Percentiles rank a stretch among this genome's conserved stretches.
Evolutionary conservation across 2,113 vertebrate species (phyloP).

Genomic region (Pipra filicauda): DNA sequence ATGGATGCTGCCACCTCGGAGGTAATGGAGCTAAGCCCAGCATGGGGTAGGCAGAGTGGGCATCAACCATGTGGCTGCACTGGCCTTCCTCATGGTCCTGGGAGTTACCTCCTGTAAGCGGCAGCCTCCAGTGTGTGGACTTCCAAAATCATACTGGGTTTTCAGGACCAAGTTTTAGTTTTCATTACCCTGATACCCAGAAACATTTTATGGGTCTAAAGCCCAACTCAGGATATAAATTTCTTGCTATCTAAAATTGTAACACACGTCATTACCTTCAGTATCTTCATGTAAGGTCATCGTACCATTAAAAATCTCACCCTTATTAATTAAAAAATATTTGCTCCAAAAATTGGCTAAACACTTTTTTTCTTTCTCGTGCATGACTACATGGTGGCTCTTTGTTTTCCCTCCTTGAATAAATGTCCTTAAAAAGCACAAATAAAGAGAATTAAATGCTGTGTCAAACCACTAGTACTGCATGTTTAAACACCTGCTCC

Average conservation of each 20-base stretch:
- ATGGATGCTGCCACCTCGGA: neutral
- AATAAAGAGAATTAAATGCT: conserved; percentile 70
- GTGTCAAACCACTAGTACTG: conserved; percentile 68
- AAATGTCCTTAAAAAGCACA: conserved; percentile 65
- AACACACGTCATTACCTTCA: neutral
- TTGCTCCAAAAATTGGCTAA: conserved; percentile 55
- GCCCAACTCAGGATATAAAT: neutral
- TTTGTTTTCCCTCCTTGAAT: conserved; percentile 70
- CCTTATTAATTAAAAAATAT: conserved; percentile 20
- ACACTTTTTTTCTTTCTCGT: conserved; percentile 65
- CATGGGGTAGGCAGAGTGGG: rapidly evolving
- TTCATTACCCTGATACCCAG: neutral
- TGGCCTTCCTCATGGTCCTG: neutral
- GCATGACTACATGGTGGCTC: conserved; percentile 46
- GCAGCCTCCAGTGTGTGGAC: neutral
- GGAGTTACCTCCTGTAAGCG: neutral
- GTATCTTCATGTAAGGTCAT: neutral
- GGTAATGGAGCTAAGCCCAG: neutral
- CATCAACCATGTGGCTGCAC: rapidly evolving
- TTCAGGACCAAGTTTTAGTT: neutral
- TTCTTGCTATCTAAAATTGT: neutral
- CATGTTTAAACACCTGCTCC: conserved; percentile 85
- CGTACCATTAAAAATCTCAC: neutral
- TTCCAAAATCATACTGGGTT: neutral
- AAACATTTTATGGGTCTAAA: neutral